phyloP scores from a whole-genome alignment of 2,888 invertebrate species.

The Oxystoma pomonae region DNA sequence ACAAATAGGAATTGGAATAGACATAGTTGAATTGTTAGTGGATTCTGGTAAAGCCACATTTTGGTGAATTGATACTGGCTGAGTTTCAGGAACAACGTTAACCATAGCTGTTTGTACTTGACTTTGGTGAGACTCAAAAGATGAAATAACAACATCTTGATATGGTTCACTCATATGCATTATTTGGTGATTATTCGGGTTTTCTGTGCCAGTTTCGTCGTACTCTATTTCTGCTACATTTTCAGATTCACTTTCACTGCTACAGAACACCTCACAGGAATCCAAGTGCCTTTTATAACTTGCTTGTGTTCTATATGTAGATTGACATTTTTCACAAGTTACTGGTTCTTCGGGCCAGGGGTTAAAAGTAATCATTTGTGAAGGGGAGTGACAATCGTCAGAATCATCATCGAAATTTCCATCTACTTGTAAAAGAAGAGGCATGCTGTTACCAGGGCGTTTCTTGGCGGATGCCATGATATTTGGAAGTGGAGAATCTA shows the following conservation, averaged over 20 bases:
- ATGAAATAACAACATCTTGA: slow-evolving; percentile 39
- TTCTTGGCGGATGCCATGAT: slow-evolving; percentile 55
- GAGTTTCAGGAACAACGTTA: slow-evolving; percentile 30
- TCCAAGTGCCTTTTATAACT: slow-evolving; percentile 77
- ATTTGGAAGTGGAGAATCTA: slow-evolving; percentile 59
- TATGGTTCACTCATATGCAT: slow-evolving; percentile 28
- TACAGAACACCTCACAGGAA: slow-evolving; percentile 72
- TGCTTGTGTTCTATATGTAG: slow-evolving; percentile 78
- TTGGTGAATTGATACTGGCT: slow-evolving; percentile 5
- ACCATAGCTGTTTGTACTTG: slow-evolving; percentile 43
- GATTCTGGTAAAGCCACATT: slow-evolving; percentile 17
- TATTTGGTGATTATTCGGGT: slow-evolving; percentile 7
- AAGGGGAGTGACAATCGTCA: slow-evolving; percentile 48
- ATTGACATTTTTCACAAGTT: slow-evolving; percentile 82
- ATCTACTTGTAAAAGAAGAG: slow-evolving; percentile 53
- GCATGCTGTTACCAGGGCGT: slow-evolving; percentile 48
- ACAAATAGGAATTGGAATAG: slow-evolving; percentile 21
- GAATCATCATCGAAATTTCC: slow-evolving; percentile 52
- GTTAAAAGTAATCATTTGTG: slow-evolving; percentile 30
- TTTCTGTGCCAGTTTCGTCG: background rate
- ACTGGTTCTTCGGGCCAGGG: slow-evolving; percentile 65
- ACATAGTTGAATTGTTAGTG: slow-evolving; percentile 13
- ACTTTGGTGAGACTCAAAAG: slow-evolving; percentile 44
- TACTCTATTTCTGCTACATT: slow-evolving; percentile 26
- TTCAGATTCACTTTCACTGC: slow-evolving; percentile 80